Base-by-base conservation (phyloP, 2,888 invertebrate species). In the Didymodactylos carnosus region DNA sequence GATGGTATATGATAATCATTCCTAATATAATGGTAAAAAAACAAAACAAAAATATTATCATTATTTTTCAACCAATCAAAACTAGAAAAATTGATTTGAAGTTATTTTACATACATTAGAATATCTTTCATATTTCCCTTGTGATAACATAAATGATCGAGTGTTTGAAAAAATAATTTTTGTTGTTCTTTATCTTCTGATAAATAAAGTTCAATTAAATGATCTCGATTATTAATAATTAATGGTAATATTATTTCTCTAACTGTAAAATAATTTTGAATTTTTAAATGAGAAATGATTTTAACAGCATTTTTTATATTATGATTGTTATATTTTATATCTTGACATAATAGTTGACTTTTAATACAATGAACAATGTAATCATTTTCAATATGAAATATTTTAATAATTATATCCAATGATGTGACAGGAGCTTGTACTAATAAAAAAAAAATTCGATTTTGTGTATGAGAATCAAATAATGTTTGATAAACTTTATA, bases 171-270 rank as follows among this genome's bases (percentile, higher is more conserved):
- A 40, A 74, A 62, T 14, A 8, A 39, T 46, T 62, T n/a, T 40
- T 74, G 71, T 10, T 74, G 71, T 25, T 71, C 23, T 29, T 3
- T 3, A 23, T 35, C 46, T 46, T 71, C 46, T 11, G 23, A 23
- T 19, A 74, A 62, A 46, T 74, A 74, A 27, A 69, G 43, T 39
- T 74, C 74, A 43, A 74, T 74, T 19, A 71, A 41, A 69, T 74
- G 71, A 13, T 71, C 39, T 27, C 71, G 71, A 25, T 51, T 53
- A 35, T 71, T 53, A 13, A 71, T 14, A 10, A 74, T 43, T 25
- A 74, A 40, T 46, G 74, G 74, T 46, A 74, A 27, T 14, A 74
- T n/a, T 71, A 72, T 71, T 71, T 74, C 62, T n/a, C n/a, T n/a
- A n/a, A n/a, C n/a, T n/a, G n/a, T n/a, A n/a, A n/a, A n/a, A 35